phyloP scores from a whole-genome alignment of 2,888 invertebrate species.

The Drosophila nr. fundita region DNA sequence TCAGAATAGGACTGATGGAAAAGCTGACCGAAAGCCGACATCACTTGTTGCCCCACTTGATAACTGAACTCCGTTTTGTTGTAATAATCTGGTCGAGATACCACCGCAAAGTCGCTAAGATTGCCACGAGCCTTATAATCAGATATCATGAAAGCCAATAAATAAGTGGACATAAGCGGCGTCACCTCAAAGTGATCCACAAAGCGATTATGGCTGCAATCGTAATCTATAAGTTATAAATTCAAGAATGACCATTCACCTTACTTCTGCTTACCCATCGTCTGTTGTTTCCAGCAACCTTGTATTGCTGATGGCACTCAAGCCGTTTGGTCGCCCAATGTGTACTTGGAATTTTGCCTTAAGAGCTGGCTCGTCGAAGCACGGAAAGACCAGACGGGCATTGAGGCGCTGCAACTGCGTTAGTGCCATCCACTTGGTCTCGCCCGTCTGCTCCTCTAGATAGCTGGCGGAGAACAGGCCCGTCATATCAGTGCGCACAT shows the following conservation, averaged over 20 bases:
- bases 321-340: conserved; percentile 86
- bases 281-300: conserved; percentile 39
- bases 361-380: conserved; percentile 90
- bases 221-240: conserved; percentile 1
- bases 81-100: conserved; percentile 88
- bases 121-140: conserved; percentile 83
- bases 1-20: conserved; percentile 88
- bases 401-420: conserved; percentile 89
- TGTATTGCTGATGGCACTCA: conserved; percentile 81
- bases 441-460: conserved; percentile 49
- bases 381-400: conserved; percentile 90
- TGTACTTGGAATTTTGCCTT: conserved; percentile 89
- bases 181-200: conserved; percentile 83
- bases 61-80: conserved; percentile 89
- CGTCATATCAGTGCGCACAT: conserved; percentile 84
- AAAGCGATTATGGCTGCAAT: conserved; percentile 56
- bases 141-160: conserved; percentile 92
- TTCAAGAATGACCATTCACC: not conserved
- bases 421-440: conserved; percentile 85
- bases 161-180: conserved; percentile 90
- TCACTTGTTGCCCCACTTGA: conserved; percentile 47
- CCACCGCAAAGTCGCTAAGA: conserved; percentile 85
- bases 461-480: conserved; percentile 78
- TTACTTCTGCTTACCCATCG: conserved; percentile 55
- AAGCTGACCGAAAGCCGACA: conserved; percentile 86